Evolutionary conservation across 2,797 vertebrate species (phyloP).

Genomic region (Intellagama lesueurii): DNA sequence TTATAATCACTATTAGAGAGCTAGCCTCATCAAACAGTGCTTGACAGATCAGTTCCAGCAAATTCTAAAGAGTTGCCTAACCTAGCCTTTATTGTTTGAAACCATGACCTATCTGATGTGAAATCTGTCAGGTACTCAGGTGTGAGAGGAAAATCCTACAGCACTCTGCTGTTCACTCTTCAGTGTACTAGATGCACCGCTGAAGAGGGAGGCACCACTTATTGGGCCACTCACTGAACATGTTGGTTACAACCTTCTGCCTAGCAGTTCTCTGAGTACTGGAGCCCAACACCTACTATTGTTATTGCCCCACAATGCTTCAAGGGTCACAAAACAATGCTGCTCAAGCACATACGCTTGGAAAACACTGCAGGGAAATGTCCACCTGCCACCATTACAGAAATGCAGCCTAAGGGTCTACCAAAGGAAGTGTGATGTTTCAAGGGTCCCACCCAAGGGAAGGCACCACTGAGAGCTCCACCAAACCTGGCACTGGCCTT

Average conservation of each 20-base stretch:
- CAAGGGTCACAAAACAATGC: background rate
- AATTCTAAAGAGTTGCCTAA: background rate
- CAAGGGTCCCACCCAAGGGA: background rate
- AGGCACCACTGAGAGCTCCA: background rate
- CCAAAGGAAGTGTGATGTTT: background rate
- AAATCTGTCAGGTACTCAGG: background rate
- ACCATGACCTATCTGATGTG: constrained; percentile 5
- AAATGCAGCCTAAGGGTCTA: too few species aligned
- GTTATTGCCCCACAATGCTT: background rate
- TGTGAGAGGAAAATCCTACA: background rate
- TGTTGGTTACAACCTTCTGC: background rate
- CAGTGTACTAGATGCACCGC: background rate
- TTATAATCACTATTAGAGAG: background rate
- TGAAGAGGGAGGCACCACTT: background rate
- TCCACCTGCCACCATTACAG: too few species aligned
- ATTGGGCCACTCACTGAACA: background rate
- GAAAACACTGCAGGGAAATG: background rate
- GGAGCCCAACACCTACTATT: background rate
- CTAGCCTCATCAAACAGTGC: background rate
- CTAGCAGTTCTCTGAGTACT: background rate
- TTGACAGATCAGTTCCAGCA: background rate
- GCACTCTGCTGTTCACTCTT: background rate
- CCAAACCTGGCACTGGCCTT: background rate
- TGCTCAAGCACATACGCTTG: background rate
- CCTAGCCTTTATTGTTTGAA: background rate